Conservation (phyloP, 2,888 invertebrate species). For the Mythimna albipuncta region DNA sequence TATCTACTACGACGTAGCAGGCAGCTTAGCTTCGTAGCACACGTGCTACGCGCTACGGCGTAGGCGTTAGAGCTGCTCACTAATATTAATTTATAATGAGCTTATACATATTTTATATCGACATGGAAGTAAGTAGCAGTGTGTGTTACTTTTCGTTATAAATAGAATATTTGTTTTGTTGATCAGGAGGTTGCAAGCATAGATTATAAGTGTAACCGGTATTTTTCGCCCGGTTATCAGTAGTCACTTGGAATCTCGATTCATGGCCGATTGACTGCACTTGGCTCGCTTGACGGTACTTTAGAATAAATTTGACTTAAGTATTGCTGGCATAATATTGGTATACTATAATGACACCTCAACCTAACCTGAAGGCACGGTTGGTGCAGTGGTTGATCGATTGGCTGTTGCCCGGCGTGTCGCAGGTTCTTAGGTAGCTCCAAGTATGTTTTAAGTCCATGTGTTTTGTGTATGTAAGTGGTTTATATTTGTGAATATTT, state of each 20-base stretch:
- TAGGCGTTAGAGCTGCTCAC: constrained; percentile 31
- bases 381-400: too few relatives aligned
- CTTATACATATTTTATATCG: constrained; percentile 17
- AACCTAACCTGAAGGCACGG: too few relatives aligned
- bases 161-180: not conserved
- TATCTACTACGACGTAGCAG: constrained; percentile 9
- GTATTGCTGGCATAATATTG: too few relatives aligned
- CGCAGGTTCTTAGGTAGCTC: too few relatives aligned
- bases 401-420: too few relatives aligned
- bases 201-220: not conserved
- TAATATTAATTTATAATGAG: constrained; percentile 49
- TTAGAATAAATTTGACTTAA: too few relatives aligned
- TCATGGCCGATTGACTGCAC: too few relatives aligned
- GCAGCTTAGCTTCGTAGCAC: constrained; percentile 29
- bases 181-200: not conserved
- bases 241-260: not conserved
- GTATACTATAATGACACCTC: too few relatives aligned
- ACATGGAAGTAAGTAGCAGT: not conserved
- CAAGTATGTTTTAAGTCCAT: too few relatives aligned
- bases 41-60: constrained; percentile 42
- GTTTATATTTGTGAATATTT: too few relatives aligned
- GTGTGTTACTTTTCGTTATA: not conserved
- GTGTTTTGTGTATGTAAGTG: too few relatives aligned
- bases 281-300: too few relatives aligned
- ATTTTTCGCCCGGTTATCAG: not conserved